phyloP scores from a whole-genome alignment of 2,113 vertebrate species.

The Corydoras sp. region DNA sequence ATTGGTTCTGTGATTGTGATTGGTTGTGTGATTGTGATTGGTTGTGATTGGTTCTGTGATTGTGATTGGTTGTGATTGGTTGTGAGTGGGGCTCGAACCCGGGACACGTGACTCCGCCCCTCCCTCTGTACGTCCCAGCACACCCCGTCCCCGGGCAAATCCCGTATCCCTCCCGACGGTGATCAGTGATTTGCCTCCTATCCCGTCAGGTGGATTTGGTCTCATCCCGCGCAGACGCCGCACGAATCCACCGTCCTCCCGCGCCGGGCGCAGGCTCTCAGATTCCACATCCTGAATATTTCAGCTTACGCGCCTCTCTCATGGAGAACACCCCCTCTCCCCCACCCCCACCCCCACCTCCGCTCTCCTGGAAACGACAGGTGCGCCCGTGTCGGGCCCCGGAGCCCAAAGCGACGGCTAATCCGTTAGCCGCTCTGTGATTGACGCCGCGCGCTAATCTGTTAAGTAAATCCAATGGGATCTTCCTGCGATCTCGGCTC shows the following conservation, averaged over 20 bases:
- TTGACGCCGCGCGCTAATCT: slow-evolving; percentile 56
- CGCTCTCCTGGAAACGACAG: background rate
- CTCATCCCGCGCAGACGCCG: background rate
- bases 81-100: too few relatives aligned
- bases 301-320: too few relatives aligned
- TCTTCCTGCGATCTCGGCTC: slow-evolving; percentile 50
- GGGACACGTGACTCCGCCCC: too few relatives aligned
- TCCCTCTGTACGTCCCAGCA: too few relatives aligned
- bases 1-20: too few relatives aligned
- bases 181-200: too few relatives aligned
- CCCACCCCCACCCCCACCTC: too few relatives aligned
- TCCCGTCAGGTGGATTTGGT: background rate
- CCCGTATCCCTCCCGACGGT: background rate
- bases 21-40: too few relatives aligned
- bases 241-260: background rate
- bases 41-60: too few relatives aligned
- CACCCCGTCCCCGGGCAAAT: background rate
- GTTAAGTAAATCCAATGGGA: slow-evolving; percentile 56
- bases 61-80: too few relatives aligned
- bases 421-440: slow-evolving; percentile 25
- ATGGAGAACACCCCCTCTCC: background rate
- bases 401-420: background rate
- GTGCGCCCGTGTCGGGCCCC: too few relatives aligned
- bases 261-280: background rate
- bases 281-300: background rate